Conservation (phyloP, 2,888 invertebrate species). For the Synanthedon myopaeformis region DNA sequence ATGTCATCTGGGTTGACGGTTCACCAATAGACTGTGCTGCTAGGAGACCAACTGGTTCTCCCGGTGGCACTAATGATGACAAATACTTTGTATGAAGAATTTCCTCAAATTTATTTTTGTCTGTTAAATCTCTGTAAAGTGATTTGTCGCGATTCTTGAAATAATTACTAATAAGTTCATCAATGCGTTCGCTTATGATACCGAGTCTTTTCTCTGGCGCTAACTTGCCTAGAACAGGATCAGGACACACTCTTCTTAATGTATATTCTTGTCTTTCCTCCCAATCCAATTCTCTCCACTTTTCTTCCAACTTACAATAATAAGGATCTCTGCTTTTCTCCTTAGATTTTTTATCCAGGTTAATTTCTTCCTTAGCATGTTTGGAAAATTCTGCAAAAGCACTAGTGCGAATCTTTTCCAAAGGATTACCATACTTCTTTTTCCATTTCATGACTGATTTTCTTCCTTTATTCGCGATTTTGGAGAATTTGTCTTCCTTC, state of each 20-base stretch:
- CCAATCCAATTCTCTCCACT: conserved; percentile 75
- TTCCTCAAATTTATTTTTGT: conserved; percentile 70
- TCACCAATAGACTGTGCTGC: conserved; percentile 99
- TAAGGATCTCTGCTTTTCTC: conserved; percentile 71
- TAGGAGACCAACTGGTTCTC: conserved; percentile 95
- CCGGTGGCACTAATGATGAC: conserved; percentile 84
- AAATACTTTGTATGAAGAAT: conserved; percentile 83
- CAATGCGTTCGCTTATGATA: conserved; percentile 85
- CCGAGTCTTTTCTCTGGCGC: conserved; percentile 85
- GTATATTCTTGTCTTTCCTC: conserved; percentile 69
- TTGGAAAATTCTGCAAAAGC: conserved; percentile 73
- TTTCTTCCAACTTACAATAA: conserved; percentile 71
- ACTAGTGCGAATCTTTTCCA: conserved; percentile 56
- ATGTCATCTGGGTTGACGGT: conserved; percentile 99
- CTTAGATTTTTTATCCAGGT: conserved; percentile 48
- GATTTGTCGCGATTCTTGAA: conserved; percentile 46
- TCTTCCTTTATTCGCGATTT: conserved; percentile 63
- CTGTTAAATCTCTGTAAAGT: conserved; percentile 33
- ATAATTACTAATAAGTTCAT: conserved; percentile 74
- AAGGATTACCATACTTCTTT: conserved; percentile 60
- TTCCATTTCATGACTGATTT: conserved; percentile 75
- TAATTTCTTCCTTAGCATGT: conserved; percentile 57
- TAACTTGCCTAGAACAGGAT: conserved; percentile 78
- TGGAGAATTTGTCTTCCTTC: conserved; percentile 64
- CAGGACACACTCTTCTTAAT: conserved; percentile 73